Base-by-base conservation (phyloP, 2,797 vertebrate genomes). In the Cheirogaleus major region DNA sequence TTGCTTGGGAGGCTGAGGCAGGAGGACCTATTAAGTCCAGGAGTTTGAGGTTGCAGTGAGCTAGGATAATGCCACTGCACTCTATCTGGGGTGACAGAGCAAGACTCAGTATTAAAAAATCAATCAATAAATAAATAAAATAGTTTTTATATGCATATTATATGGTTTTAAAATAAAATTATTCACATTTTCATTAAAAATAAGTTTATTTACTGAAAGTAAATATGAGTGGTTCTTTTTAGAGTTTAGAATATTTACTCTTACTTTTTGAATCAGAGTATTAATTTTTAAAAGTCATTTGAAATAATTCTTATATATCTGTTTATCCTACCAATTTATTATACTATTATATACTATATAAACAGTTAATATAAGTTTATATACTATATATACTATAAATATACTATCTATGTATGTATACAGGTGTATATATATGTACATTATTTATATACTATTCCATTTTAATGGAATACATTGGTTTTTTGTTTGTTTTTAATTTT, bases 401-500 rank as follows among this genome's bases (percentile, higher is more conserved):
- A 45, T 45, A 32, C 7, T 43, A 43, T 55, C 41, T 76, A 15
- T 27, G 8, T n/a, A 3, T 32, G 23, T 38, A 14, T 70, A 11
- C 59, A 43, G 43, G 4, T 50, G 7, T 72, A n/a, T 25, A 73
- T 35, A 43, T 43, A 12, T 43, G 35, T 63, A 38, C 12, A 45
- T 17, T 61, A 10, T 45, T 82, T 83, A 35, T 10, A 61, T 82
- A 38, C 9, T 61, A 3, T 23, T 88, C 1, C 10, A 61, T 61
- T 70, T 80, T 84, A 75, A 75, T 20, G 17, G 2, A 52, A 75
- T 88, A 25, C 9, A 92, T 88, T 75, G 22, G 0, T 23, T 32
- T 81, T 76, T 83, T 52, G 13, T 57, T 14, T 65, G 7, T 27
- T 95, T 81, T 83, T 70, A 63, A 81, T 93, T 91, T 94, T 76